Base-by-base conservation (phyloP, 2,888 invertebrate species). In the Morpho helenor region DNA sequence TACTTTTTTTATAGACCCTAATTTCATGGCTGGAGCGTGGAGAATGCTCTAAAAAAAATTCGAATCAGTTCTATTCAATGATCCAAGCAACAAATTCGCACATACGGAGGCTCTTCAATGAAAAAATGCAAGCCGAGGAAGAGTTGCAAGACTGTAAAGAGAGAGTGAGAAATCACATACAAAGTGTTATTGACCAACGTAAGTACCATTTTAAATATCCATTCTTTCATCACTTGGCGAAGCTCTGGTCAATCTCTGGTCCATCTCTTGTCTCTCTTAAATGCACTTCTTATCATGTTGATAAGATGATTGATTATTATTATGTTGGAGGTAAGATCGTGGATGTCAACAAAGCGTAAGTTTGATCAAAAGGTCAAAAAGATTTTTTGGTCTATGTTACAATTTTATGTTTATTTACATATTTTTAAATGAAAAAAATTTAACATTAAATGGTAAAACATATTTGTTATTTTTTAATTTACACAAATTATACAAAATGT, bases 41-140 rank as follows among this genome's bases (percentile, higher is more conserved):
- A 0, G 98, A 98, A 79, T 98, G 98, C 78, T 96, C 93, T 50
- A 98, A 98, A 80, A 94, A 96, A 62, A 98, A 97, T 80, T 94
- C 97, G 2, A 97, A 96, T 76, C 94, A 94, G 47, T 98, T 98
- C 85, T 98, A 98, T 83, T 96, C 97, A 7, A 97, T 98, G 97
- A 96, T 98, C 63, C 98, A 98, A 87, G 96, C 96, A 39, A 97
- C 97, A 0, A 98, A 98, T 86, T 95, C 97, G 0, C 98, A 98
- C 75, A 96, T 98, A 7, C 93, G 98, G 8, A 92, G 98, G 53
- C 87, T 98, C 47, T 93, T 96, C 53, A 94, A 91, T 67, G 98
- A 98, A 76, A 98, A 98, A 85, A 92, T 94, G 61, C 94, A 95
- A 63, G 94, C 95, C 70, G 98, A 98, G 79, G 97, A 98, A 66